Percentiles rank a stretch among this genome's conserved stretches.
These are phyloP conservation scores for Leptopterna dolabrata DNA, from an alignment of 2,888 invertebrate species.

Conservation along the genomic window DNA sequence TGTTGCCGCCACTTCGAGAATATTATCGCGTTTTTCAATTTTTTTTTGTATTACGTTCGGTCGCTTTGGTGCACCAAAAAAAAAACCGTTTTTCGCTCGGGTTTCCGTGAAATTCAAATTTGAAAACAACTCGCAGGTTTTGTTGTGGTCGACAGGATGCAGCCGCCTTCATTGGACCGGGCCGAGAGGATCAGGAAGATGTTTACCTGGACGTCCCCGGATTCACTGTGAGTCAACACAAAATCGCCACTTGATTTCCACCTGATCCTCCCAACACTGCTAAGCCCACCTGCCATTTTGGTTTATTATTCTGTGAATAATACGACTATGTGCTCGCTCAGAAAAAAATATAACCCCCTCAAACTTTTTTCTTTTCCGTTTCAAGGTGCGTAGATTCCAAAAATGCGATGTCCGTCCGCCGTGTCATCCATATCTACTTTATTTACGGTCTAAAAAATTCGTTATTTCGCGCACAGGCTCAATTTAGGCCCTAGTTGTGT, in stretches of 20 bases:
- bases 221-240: constrained; percentile 53
- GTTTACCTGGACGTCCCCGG: constrained; percentile 56
- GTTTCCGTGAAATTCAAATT: neutral
- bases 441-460: too few species aligned
- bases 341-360: too few species aligned
- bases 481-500: too few species aligned
- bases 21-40: neutral
- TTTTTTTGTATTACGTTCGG: neutral
- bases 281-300: neutral
- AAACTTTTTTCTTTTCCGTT: too few species aligned
- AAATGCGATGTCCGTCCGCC: too few species aligned
- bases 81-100: neutral
- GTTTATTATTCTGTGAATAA: neutral
- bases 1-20: neutral
- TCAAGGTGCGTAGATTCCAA: too few species aligned
- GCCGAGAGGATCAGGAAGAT: constrained; percentile 57
- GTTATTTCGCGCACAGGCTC: too few species aligned
- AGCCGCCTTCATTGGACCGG: constrained; percentile 44
- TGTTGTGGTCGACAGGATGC: neutral
- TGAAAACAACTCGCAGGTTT: neutral
- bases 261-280: neutral
- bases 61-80: too few species aligned
- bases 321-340: too few species aligned
- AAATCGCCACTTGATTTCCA: neutral
- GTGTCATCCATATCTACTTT: too few species aligned